Evolutionary conservation across 2,113 vertebrate genomes (phyloP), one percentile per base, ranked within the genome.

Genomic region (Solea solea): DNA sequence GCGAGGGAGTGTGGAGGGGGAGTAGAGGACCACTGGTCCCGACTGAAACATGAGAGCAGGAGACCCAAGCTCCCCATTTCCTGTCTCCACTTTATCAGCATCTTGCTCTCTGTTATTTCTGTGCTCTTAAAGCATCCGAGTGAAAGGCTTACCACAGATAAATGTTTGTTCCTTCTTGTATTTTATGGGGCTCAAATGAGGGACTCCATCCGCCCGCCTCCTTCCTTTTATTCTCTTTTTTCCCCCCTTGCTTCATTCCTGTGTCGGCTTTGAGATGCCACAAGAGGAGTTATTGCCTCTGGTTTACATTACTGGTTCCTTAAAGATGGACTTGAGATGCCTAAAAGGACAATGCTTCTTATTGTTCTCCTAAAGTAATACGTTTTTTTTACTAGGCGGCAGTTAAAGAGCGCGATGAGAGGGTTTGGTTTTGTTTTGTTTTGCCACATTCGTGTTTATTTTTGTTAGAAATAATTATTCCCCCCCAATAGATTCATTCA

Each of bases 21-120:
- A 57, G 25, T 34, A 52, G 68, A 68, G 50, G 83, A 83, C 80
- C 73, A 79, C 74, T 71, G 64, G 71, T 84, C 85, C 67, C 7
- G 27, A 41, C 59, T 86, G 92, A 92, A 92, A 92, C 88, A 76
- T 80, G 86, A 90, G 88, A 89, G 74, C 81, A 71, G 77, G 76
- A 88, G 85, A 88, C 89, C 83, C 78, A 82, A 52, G 83, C 78
- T 88, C 81, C 81, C 85, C 85, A 78, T 89, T 93, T 92, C 91
- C 92, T 92, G 89, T 91, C 90, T 92, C 85, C 75, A 82, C 89
- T 93, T 92, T 92, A 91, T 92, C 91, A 91, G 91, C 88, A 84
- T 91, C 77, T 86, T 74, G 61, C 72, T 87, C 83, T 86, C 81
- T 90, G 89, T 90, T 90, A 87, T 90, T 90, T 71, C 78, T 80